These are phyloP conservation scores for Drosophila vallismaia DNA, from an alignment of 2,888 invertebrate species.

Conservation along the genomic window DNA sequence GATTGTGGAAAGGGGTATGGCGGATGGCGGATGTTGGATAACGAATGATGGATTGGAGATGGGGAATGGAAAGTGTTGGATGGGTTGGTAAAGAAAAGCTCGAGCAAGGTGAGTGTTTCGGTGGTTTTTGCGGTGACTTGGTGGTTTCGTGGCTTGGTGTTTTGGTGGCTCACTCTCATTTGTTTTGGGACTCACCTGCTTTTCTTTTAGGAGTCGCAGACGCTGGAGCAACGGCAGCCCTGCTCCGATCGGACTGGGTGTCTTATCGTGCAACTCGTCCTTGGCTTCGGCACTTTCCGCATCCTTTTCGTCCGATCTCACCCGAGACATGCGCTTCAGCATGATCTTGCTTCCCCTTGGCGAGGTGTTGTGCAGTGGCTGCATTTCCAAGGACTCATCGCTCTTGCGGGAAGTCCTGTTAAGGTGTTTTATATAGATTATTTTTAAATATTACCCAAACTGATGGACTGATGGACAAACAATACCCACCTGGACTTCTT, in stretches of 20 bases:
- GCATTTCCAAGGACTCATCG: slow-evolving; percentile 89
- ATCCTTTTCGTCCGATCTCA: slow-evolving; percentile 89
- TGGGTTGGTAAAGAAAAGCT: not conserved
- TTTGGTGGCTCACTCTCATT: slow-evolving; percentile 2
- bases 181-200: slow-evolving; percentile 86
- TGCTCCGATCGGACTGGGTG: slow-evolving; percentile 91
- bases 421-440: not conserved
- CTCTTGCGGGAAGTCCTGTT: slow-evolving; percentile 75
- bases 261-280: slow-evolving; percentile 84
- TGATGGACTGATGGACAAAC: too few relatives aligned
- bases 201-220: slow-evolving; percentile 92
- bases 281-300: slow-evolving; percentile 84
- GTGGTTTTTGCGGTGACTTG: not conserved
- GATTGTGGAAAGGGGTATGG: slow-evolving; percentile 1
- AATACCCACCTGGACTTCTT: slow-evolving; percentile 85
- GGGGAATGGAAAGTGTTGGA: slow-evolving; percentile 9
- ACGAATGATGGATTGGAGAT: not conserved
- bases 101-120: slow-evolving; percentile 22
- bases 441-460: too few relatives aligned
- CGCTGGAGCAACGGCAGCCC: slow-evolving; percentile 92
- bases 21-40: not conserved
- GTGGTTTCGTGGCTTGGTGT: slow-evolving; percentile 25
- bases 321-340: slow-evolving; percentile 89
- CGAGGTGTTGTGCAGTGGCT: slow-evolving; percentile 85
- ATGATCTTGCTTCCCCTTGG: slow-evolving; percentile 85